Evolutionary conservation across 2,113 vertebrate genomes (phyloP).

Genomic region (Forbesichthys agassizii): DNA sequence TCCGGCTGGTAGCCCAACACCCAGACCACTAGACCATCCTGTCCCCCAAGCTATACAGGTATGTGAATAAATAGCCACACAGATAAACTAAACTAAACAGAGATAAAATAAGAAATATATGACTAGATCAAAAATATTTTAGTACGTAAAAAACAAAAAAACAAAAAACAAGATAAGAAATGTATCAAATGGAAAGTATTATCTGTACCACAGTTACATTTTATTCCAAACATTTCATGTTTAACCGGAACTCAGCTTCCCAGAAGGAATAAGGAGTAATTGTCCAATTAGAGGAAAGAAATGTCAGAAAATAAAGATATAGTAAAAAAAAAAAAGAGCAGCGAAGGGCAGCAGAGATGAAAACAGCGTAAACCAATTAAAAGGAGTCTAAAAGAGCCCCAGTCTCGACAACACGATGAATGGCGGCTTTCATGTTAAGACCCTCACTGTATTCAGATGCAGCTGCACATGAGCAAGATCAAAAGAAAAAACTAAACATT

Average conservation of each 20-base stretch:
- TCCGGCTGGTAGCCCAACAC: no score
- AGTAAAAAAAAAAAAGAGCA: conserved; percentile 27
- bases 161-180: background rate
- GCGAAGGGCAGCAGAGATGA: conserved; percentile 47
- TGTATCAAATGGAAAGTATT: background rate
- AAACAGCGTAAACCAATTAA: conserved; percentile 69
- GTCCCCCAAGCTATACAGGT: no score
- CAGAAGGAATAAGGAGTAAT: conserved; percentile 52
- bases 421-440: conserved; percentile 48
- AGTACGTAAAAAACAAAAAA: background rate
- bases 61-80: no score
- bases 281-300: conserved; percentile 68
- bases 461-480: conserved; percentile 24
- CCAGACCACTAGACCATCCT: no score
- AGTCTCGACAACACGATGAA: conserved; percentile 30
- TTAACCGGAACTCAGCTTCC: conserved; percentile 41
- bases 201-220: conserved; percentile 48
- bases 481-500: background rate
- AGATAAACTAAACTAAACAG: no score
- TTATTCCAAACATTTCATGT: conserved; percentile 54
- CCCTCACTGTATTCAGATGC: conserved; percentile 31
- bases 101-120: no score
- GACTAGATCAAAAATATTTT: no score
- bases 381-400: conserved; percentile 43
- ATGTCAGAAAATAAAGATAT: conserved; percentile 45